Conservation (phyloP, 30 jellyfish, hydroid and myxozoan species). For the Hydra vulgaris region DNA sequence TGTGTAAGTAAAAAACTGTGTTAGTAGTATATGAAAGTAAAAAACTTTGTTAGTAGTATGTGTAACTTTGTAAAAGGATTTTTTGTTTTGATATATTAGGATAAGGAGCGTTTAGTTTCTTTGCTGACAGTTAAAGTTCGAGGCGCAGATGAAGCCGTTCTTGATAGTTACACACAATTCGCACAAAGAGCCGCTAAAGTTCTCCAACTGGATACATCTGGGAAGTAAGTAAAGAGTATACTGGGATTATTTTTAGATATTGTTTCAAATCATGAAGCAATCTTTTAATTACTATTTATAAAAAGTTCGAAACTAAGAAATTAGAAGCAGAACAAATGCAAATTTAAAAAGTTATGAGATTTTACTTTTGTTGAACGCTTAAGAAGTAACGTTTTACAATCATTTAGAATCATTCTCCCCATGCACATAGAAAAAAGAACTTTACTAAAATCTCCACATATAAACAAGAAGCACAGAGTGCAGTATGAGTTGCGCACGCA, state of each 20-base stretch:
- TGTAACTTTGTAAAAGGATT: no score
- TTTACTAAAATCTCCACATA: slow-evolving; percentile 73
- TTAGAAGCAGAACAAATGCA: no score
- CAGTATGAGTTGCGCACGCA: slow-evolving; percentile 91
- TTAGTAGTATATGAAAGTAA: no score
- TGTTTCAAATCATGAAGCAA: no score
- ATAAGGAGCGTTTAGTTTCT: slow-evolving; percentile 44
- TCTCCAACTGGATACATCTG: slow-evolving; percentile 53
- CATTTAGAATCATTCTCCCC: slow-evolving; percentile 51
- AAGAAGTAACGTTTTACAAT: neutral
- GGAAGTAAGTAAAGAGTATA: slow-evolving; percentile 46
- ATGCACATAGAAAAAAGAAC: slow-evolving; percentile 75
- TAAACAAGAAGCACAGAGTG: slow-evolving; percentile 67
- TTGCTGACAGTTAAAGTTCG: slow-evolving; percentile 44
- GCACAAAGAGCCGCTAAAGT: slow-evolving; percentile 83
- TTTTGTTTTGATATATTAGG: slow-evolving; percentile 18
- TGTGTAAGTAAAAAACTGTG: no score
- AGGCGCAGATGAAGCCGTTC: slow-evolving; percentile 93
- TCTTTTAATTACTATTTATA: no score
- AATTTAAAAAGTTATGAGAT: no score
- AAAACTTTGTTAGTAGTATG: no score
- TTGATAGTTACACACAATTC: slow-evolving; percentile 85
- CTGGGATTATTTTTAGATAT: no score
- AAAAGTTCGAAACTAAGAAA: no score
- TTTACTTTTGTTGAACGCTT: no score